Base-by-base conservation (phyloP, 1,140 invertebrate genomes). In the Onthophagus taurus region DNA sequence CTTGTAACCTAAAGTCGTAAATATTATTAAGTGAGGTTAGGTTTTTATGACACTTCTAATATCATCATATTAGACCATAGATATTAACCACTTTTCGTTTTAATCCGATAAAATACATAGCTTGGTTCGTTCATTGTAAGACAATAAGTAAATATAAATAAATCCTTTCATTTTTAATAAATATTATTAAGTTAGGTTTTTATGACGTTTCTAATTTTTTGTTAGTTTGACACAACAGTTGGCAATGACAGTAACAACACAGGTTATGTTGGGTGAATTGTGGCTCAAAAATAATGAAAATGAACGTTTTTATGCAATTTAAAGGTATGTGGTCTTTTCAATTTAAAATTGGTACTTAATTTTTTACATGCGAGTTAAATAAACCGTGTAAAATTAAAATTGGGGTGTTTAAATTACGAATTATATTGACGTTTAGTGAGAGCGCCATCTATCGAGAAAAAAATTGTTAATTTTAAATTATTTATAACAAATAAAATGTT, bases 31-130 rank as follows among this genome's bases (percentile, higher is more conserved):
- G 55, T 31, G 57, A 52, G 0, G 79, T 81, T 49, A 92, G n/a
- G n/a, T n/a, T n/a, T n/a, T n/a, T n/a, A n/a, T n/a, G n/a, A n/a
- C n/a, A n/a, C n/a, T n/a, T n/a, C n/a, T n/a, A n/a, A n/a, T n/a
- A n/a, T n/a, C n/a, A n/a, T n/a, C n/a, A n/a, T n/a, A n/a, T n/a
- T n/a, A n/a, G n/a, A n/a, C n/a, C n/a, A n/a, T n/a, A n/a, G n/a
- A 61, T 55, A 81, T 75, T 59, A 81, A 76, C 88, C 88, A 92
- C 52, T 76, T 73, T 47, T 85, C 73, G 57, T 85, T 77, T 33
- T 78, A 67, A 64, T 92, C 87, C 29, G 92, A 65, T 53, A 88
- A 74, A 57, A 75, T 69, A 58, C 84, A 89, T 13, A 92, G 58
- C 54, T 81, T 71, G 42, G 72, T 73, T 43, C 79, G 71, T 53